These are phyloP conservation scores for Chrosomus eos DNA, from an alignment of 2,797 vertebrate species.

Conservation along the genomic window DNA sequence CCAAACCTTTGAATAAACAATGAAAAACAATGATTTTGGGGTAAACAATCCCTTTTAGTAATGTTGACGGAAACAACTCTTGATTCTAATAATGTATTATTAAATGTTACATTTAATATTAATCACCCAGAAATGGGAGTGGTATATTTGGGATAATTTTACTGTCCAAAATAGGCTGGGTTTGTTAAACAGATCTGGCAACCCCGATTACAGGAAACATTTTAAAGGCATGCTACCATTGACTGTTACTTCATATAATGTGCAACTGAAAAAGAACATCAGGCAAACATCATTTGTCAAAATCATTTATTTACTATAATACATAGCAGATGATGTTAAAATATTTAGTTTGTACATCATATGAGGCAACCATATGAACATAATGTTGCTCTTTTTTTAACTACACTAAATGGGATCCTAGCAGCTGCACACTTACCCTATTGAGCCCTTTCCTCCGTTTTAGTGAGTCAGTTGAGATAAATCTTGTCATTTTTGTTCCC, in stretches of 20 bases:
- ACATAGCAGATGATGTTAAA: slow-evolving; percentile 86
- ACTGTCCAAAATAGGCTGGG: neutral
- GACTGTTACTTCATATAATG: neutral
- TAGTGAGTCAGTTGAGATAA: slow-evolving; percentile 55
- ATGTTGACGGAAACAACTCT: neutral
- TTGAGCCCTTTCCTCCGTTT: slow-evolving; percentile 58
- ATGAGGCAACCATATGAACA: slow-evolving; percentile 83
- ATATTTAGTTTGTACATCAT: slow-evolving; percentile 83
- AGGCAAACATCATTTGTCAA: slow-evolving; percentile 81
- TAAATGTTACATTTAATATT: neutral
- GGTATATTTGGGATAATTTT: neutral
- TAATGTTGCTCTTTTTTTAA: slow-evolving; percentile 75
- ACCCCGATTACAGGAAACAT: neutral
- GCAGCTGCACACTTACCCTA: slow-evolving; percentile 74
- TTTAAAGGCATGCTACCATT: neutral
- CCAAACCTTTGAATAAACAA: too few species aligned
- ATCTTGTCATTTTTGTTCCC: slow-evolving; percentile 55
- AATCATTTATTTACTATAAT: slow-evolving; percentile 95
- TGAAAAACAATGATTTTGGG: too few species aligned
- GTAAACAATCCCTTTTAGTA: neutral
- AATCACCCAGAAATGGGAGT: neutral
- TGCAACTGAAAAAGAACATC: neutral
- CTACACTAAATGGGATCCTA: slow-evolving; percentile 83
- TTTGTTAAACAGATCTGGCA: neutral
- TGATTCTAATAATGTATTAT: too few species aligned